Percentiles rank a stretch among this genome's conserved stretches.
Evolutionary conservation across 2,888 invertebrate species (phyloP).

Genomic region (Cylindroiulus punctatus): DNA sequence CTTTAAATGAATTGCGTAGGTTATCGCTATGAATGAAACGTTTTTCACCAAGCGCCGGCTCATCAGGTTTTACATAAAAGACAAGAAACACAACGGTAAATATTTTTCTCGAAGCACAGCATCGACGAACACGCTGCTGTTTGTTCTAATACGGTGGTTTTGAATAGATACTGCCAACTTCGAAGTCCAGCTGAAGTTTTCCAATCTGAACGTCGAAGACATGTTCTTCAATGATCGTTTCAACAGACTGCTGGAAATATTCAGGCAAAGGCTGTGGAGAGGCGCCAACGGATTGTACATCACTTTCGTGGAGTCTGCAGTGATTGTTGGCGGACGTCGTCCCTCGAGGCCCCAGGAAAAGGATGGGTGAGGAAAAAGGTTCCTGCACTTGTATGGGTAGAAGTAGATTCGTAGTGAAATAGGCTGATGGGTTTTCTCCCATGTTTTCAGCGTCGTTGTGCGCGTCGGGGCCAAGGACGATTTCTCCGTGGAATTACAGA

Average conservation of each 20-base stretch:
- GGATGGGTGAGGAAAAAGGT: constrained; percentile 74
- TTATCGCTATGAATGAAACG: constrained; percentile 49
- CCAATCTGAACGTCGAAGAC: constrained; percentile 89
- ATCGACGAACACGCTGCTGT: neutral
- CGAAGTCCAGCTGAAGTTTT: constrained; percentile 85
- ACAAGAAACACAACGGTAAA: neutral
- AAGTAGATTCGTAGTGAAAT: too few species aligned
- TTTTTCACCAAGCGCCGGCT: constrained; percentile 46
- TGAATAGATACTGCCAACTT: constrained; percentile 51
- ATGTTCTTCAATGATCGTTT: constrained; percentile 79
- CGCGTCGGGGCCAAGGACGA: constrained; percentile 80
- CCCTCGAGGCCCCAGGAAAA: constrained; percentile 85
- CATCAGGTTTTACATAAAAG: neutral
- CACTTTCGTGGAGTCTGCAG: constrained; percentile 85
- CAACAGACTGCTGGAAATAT: constrained; percentile 79
- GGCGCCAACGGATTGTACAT: constrained; percentile 78
- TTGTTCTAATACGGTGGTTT: neutral
- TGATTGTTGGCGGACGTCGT: constrained; percentile 83
- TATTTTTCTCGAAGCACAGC: neutral
- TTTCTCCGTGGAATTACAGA: constrained; percentile 77
- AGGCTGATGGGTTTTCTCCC: too few species aligned
- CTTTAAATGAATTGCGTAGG: constrained; percentile 34
- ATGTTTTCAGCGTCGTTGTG: constrained; percentile 77
- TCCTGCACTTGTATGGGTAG: too few species aligned
- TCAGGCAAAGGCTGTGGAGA: constrained; percentile 79